Percentiles rank a stretch among this genome's conserved stretches.
These are phyloP conservation scores for Sphaerophoria taeniata DNA, from an alignment of 2,888 invertebrate species.

Conservation along the genomic window DNA sequence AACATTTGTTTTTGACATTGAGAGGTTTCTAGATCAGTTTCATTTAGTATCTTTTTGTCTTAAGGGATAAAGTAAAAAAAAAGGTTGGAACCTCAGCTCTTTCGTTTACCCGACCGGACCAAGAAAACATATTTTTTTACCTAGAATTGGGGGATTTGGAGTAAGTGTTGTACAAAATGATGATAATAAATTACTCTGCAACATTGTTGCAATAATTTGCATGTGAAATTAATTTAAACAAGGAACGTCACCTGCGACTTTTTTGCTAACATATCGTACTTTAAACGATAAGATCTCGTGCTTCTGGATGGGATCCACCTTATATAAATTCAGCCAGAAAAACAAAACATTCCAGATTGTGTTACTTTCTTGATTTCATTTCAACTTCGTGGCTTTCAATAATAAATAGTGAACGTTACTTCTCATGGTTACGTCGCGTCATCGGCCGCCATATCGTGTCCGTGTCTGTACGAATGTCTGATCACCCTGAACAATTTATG, in stretches of 20 bases:
- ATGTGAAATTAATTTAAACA: neutral
- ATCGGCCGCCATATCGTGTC: too few species aligned
- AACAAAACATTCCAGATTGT: constrained; percentile 8
- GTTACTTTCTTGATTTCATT: constrained; percentile 32
- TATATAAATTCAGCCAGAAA: neutral
- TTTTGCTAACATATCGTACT: constrained; percentile 8
- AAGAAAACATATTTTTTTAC: too few species aligned
- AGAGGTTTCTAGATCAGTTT: too few species aligned
- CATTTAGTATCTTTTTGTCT: neutral
- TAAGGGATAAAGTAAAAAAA: neutral
- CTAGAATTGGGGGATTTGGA: too few species aligned
- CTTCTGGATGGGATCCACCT: constrained; percentile 7
- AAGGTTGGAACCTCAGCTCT: constrained; percentile 2
- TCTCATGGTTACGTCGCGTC: constrained; percentile 53
- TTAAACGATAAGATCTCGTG: constrained; percentile 26
- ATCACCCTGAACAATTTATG: constrained; percentile 57
- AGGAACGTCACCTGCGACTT: constrained; percentile 21
- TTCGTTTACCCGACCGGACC: neutral
- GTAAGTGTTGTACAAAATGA: too few species aligned
- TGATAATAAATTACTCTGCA: neutral
- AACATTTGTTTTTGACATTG: too few species aligned
- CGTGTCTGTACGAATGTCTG: constrained; percentile 13
- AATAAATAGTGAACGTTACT: constrained; percentile 47
- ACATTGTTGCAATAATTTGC: neutral
- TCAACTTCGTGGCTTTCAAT: constrained; percentile 25